These are phyloP conservation scores for Peromyscus leucopus DNA, from an alignment of 2,113 vertebrate genomes.

Conservation along the genomic window DNA sequence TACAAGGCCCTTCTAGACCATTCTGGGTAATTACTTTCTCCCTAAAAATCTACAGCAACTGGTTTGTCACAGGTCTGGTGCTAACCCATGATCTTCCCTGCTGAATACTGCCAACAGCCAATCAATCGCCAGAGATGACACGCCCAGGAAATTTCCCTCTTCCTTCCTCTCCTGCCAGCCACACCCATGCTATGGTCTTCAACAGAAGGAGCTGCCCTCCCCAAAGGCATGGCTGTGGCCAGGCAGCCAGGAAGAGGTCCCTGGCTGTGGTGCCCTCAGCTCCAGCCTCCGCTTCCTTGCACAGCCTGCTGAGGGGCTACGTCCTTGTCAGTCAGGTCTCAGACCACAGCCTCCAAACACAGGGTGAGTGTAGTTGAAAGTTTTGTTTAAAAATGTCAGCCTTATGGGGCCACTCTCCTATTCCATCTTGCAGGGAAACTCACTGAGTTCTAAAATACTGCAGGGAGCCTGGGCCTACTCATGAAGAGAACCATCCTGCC, in stretches of 20 bases:
- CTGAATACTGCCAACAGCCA: not conserved
- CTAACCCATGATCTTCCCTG: fast-evolving
- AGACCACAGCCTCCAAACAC: not conserved
- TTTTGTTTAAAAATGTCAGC: not conserved
- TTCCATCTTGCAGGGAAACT: not conserved
- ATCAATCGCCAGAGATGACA: not conserved
- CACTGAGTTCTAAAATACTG: not conserved
- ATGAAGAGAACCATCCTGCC: not conserved
- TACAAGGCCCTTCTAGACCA: not conserved
- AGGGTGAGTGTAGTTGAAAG: not conserved
- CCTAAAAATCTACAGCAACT: not conserved
- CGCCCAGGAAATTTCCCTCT: not conserved
- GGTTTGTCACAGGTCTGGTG: fast-evolving
- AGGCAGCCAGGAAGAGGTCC: not conserved
- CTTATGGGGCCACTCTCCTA: not conserved
- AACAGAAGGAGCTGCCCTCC: not conserved
- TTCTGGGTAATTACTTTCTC: fast-evolving
- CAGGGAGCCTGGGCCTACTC: not conserved
- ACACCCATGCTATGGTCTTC: fast-evolving
- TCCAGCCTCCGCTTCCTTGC: not conserved
- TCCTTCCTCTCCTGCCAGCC: not conserved
- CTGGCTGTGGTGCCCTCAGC: not conserved
- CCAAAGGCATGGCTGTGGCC: not conserved
- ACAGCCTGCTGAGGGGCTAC: not conserved
- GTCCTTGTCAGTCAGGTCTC: not conserved